A percentile compares a stretch with the other conserved stretches of the same genome.
These are phyloP conservation scores for Gallinago paraguaiae DNA, from an alignment of 2,113 vertebrate species.

Conservation along the genomic window DNA sequence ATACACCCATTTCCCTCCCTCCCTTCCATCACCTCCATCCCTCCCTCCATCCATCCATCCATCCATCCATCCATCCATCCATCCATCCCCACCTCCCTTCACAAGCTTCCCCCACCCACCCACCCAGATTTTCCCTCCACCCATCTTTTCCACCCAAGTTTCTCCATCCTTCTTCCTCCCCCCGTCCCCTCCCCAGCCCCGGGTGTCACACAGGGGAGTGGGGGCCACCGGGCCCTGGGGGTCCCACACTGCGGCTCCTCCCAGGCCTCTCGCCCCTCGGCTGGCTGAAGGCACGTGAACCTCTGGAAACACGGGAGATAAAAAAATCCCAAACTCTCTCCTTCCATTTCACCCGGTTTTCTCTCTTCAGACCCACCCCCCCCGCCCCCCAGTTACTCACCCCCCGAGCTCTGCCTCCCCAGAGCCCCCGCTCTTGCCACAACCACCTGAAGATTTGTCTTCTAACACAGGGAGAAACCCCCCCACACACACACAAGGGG, in stretches of 20 bases:
- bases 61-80: too few relatives aligned
- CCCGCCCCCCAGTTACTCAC: too few relatives aligned
- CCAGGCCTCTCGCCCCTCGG: neutral
- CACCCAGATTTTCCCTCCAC: too few relatives aligned
- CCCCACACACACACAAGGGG: too few relatives aligned
- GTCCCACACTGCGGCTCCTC: neutral
- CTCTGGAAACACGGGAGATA: neutral
- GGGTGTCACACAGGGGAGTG: neutral
- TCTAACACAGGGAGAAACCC: neutral
- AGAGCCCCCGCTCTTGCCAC: neutral
- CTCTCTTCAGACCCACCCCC: too few relatives aligned
- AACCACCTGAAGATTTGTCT: neutral
- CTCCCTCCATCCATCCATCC: too few relatives aligned
- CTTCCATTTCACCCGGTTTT: neutral
- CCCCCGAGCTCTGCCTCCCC: neutral
- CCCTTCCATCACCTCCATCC: too few relatives aligned
- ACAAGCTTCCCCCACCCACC: neutral
- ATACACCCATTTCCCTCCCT: too few relatives aligned
- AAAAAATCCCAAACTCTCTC: too few relatives aligned
- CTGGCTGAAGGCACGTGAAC: accelerated
- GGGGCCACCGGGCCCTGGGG: neutral
- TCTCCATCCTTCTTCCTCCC: too few relatives aligned
- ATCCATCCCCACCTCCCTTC: neutral
- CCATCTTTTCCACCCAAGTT: neutral
- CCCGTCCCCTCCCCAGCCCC: neutral